Percentiles rank a stretch among this genome's conserved stretches.
phyloP scores from a whole-genome alignment of 2,113 vertebrate species.

The Syngnathus scovelli region DNA sequence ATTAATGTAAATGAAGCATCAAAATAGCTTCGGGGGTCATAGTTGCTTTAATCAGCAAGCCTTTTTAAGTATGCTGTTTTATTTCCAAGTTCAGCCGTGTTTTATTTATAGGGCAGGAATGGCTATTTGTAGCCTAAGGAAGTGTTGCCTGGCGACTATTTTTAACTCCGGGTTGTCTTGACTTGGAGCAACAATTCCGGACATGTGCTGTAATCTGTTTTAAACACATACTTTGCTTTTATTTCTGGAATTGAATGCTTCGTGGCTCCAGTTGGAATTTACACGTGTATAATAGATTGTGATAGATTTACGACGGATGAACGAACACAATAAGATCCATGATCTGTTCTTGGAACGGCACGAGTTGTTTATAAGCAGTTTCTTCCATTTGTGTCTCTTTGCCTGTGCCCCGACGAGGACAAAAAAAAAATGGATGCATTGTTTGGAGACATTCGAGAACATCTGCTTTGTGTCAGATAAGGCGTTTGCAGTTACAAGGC shows the following conservation, averaged over 20 bases:
- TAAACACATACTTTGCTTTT: not conserved
- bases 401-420: conserved; percentile 37
- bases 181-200: conserved; percentile 1
- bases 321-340: not conserved
- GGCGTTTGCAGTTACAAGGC: conserved; percentile 37
- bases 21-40: not conserved
- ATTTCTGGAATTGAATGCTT: not conserved
- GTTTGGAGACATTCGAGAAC: conserved; percentile 55
- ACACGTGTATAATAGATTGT: not conserved
- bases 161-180: conserved; percentile 33
- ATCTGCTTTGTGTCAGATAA: conserved; percentile 61
- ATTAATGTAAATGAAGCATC: conserved; percentile 1
- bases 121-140: conserved; percentile 62
- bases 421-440: conserved; percentile 51
- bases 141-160: conserved; percentile 48
- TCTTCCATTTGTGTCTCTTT: conserved; percentile 25
- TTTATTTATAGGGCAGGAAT: conserved; percentile 65
- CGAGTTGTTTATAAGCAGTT: conserved; percentile 16
- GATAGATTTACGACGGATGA: not conserved
- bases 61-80: conserved; percentile 38
- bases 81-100: conserved; percentile 48
- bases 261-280: not conserved
- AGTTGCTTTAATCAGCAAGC: conserved; percentile 36
- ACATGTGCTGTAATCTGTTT: conserved; percentile 11
- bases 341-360: conserved; percentile 4